A percentile compares a stretch with the other conserved stretches of the same genome.
phyloP scores from a whole-genome alignment of 2,888 invertebrate species.

The Ormia ochracea region DNA sequence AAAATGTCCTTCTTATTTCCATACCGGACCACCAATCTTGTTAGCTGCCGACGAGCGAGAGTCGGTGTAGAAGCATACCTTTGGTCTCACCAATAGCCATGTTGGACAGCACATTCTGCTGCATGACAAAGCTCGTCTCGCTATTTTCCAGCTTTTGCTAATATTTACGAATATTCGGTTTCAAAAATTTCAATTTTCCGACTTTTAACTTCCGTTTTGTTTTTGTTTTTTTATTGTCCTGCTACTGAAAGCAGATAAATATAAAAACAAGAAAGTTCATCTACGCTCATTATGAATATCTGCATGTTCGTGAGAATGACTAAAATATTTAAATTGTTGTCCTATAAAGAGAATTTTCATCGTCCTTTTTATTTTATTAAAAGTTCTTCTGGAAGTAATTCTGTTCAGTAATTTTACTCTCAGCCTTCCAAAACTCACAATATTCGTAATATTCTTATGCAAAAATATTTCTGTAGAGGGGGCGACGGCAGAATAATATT shows the following conservation, averaged over 20 bases:
- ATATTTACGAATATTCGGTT: neutral
- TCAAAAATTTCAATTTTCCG: neutral
- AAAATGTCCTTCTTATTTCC: too few species aligned
- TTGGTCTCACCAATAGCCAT: neutral
- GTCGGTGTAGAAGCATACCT: too few species aligned
- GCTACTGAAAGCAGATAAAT: conserved; percentile 55
- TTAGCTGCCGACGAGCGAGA: too few species aligned
- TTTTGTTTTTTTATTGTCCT: conserved; percentile 63
- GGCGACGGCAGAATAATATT: neutral
- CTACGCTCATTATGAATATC: conserved; percentile 28
- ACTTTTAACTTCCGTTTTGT: conserved; percentile 44
- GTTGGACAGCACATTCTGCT: neutral
- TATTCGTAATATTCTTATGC: neutral
- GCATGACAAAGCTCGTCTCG: neutral
- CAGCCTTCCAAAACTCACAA: too few species aligned
- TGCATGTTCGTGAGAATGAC: too few species aligned
- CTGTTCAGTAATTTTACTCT: too few species aligned
- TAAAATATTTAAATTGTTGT: too few species aligned
- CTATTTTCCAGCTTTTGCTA: neutral
- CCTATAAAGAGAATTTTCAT: too few species aligned
- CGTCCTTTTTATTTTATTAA: too few species aligned
- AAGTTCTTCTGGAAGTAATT: too few species aligned
- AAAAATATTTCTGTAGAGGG: conserved; percentile 1
- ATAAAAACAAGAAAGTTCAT: conserved; percentile 55
- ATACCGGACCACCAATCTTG: too few species aligned